These are phyloP conservation scores for Arnoldichthys spilopterus DNA, from an alignment of 2,797 vertebrate genomes.

Conservation along the genomic window DNA sequence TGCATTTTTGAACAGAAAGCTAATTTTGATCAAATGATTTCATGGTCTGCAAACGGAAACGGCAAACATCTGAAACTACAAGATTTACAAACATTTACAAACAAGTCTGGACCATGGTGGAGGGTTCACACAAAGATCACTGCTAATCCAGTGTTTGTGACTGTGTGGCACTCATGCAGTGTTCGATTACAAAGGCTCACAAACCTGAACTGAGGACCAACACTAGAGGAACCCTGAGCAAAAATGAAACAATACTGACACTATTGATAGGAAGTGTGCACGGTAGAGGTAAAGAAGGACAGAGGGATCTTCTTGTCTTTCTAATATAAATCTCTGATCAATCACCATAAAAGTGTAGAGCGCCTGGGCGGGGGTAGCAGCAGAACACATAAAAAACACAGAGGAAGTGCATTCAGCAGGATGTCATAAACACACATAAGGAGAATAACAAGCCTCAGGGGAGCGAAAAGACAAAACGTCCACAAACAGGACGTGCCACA, in stretches of 20 bases:
- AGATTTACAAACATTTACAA: too few species aligned
- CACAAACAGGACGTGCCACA: slow-evolving; percentile 56
- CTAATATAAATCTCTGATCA: slow-evolving; percentile 45
- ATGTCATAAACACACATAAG: slow-evolving; percentile 54
- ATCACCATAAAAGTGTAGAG: slow-evolving; percentile 47
- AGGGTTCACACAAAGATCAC: background rate
- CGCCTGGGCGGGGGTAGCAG: slow-evolving; percentile 26
- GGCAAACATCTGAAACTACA: background rate
- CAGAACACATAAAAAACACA: slow-evolving; percentile 43
- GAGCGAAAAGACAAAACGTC: slow-evolving; percentile 46
- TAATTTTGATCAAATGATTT: background rate
- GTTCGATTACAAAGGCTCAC: slow-evolving; percentile 29
- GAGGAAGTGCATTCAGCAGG: slow-evolving; percentile 48
- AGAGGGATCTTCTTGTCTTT: slow-evolving; percentile 37
- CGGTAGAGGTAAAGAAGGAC: slow-evolving; percentile 8
- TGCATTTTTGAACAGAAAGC: background rate
- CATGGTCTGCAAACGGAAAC: background rate
- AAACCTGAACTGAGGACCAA: slow-evolving; percentile 21
- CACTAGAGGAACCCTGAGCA: background rate
- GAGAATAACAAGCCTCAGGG: slow-evolving; percentile 51
- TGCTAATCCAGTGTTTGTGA: background rate
- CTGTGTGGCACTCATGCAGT: slow-evolving; percentile 12
- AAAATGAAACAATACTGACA: slow-evolving; percentile 16
- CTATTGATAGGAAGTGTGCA: slow-evolving; percentile 3
- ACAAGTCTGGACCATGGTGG: too few species aligned